phyloP scores from a whole-genome alignment of 2,888 invertebrate species.

The Phaedon cochleariae region DNA sequence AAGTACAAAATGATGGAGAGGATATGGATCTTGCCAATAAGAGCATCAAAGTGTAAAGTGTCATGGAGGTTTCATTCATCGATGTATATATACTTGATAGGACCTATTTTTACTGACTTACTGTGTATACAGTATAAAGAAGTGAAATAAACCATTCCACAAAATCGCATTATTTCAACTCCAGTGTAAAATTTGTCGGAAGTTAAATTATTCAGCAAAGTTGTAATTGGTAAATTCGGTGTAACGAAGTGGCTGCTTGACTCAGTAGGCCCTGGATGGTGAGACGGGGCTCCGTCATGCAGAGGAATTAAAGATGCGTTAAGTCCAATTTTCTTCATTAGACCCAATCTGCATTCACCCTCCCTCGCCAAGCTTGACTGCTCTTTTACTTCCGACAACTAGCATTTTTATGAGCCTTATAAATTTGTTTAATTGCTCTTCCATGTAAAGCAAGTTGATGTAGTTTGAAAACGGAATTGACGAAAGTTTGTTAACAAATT shows the following conservation, averaged over 20 bases:
- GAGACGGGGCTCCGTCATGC: conserved; percentile 36
- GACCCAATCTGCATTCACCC: conserved; percentile 60
- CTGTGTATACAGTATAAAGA: background rate
- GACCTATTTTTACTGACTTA: no score
- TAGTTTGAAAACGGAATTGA: conserved; percentile 35
- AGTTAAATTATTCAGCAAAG: conserved; percentile 48
- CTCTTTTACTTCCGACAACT: conserved; percentile 51
- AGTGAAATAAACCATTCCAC: background rate
- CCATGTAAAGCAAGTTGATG: conserved; percentile 53
- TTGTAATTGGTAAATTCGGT: conserved; percentile 51
- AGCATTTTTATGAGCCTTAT: conserved; percentile 61
- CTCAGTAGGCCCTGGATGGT: conserved; percentile 35
- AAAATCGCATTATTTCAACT: conserved; percentile 39
- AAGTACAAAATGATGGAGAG: no score
- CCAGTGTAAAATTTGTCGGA: conserved; percentile 35
- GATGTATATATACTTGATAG: no score
- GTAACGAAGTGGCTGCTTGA: conserved; percentile 48
- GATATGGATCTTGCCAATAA: no score
- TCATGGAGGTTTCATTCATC: no score
- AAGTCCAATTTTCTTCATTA: conserved; percentile 62
- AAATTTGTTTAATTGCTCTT: conserved; percentile 62
- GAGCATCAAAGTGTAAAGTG: no score
- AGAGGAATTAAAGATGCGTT: conserved; percentile 60
- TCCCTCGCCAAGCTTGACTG: conserved; percentile 48
- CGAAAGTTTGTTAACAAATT: conserved; percentile 26